These are phyloP conservation scores for Puffinus mauretanicus DNA, from an alignment of 2,113 vertebrate species.

Conservation along the genomic window DNA sequence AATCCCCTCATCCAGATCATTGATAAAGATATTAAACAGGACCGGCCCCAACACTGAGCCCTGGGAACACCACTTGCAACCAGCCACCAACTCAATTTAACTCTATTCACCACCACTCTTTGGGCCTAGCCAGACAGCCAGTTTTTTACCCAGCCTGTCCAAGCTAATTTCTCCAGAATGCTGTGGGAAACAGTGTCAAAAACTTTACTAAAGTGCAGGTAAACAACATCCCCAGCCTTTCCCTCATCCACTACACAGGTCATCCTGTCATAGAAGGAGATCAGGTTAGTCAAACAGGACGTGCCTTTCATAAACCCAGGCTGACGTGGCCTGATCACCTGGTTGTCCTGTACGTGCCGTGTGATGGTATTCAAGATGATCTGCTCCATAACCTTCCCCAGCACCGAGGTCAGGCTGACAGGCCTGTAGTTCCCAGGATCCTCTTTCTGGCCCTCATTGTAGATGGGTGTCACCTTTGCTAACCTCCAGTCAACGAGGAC, in stretches of 20 bases:
- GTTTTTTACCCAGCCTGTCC: neutral
- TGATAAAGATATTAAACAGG: neutral
- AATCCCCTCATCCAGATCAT: too few relatives aligned
- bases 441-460: neutral
- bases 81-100: neutral
- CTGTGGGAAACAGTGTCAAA: neutral
- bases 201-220: neutral
- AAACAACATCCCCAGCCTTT: too few relatives aligned
- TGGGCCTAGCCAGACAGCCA: fast-evolving
- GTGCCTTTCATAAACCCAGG: neutral
- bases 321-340: neutral
- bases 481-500: neutral
- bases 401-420: neutral
- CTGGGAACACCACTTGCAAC: neutral
- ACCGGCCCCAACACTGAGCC: neutral
- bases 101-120: neutral
- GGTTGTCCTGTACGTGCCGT: neutral
- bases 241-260: too few relatives aligned
- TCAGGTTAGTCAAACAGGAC: neutral
- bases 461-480: neutral
- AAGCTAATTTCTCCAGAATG: neutral
- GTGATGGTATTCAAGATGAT: neutral
- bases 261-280: too few relatives aligned
- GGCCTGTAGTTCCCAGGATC: neutral
- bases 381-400: neutral